Evolutionary conservation across 2,797 vertebrate species (phyloP).

Genomic region (Leuciscus waleckii): DNA sequence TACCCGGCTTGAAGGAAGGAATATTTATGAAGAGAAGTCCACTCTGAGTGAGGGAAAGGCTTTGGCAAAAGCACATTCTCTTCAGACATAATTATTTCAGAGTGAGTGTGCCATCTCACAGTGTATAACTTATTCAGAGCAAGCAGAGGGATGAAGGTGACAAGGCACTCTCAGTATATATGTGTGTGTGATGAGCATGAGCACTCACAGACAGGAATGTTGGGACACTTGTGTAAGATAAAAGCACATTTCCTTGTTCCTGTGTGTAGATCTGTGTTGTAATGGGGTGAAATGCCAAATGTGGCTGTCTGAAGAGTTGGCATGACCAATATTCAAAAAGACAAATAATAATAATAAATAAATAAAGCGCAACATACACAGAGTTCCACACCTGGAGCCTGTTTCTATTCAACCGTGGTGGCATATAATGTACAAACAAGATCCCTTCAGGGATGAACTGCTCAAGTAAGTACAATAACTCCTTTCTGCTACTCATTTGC

Average conservation of each 20-base stretch:
- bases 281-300: neutral
- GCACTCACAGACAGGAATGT: neutral
- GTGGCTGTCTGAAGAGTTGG: slow-evolving; percentile 6
- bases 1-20: slow-evolving; percentile 20
- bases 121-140: slow-evolving; percentile 55
- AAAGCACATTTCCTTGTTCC: slow-evolving; percentile 38
- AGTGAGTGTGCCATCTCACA: slow-evolving; percentile 44
- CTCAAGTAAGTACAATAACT: slow-evolving; percentile 17
- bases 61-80: slow-evolving; percentile 41
- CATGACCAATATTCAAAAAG: neutral
- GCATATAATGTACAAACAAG: slow-evolving; percentile 30
- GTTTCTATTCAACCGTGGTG: slow-evolving; percentile 14
- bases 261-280: slow-evolving; percentile 8
- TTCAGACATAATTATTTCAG: slow-evolving; percentile 58
- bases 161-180: slow-evolving; percentile 44
- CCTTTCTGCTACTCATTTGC: neutral
- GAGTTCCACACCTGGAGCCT: slow-evolving; percentile 3
- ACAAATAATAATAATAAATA: neutral
- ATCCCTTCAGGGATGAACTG: neutral
- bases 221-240: slow-evolving; percentile 28
- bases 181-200: slow-evolving; percentile 30
- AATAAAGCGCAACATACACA: neutral
- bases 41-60: slow-evolving; percentile 5
- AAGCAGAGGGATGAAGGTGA: slow-evolving; percentile 36
- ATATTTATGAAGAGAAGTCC: slow-evolving; percentile 52